These are phyloP conservation scores for Danio rerio DNA, from an alignment of 2,113 vertebrate genomes.

Conservation along the genomic window DNA sequence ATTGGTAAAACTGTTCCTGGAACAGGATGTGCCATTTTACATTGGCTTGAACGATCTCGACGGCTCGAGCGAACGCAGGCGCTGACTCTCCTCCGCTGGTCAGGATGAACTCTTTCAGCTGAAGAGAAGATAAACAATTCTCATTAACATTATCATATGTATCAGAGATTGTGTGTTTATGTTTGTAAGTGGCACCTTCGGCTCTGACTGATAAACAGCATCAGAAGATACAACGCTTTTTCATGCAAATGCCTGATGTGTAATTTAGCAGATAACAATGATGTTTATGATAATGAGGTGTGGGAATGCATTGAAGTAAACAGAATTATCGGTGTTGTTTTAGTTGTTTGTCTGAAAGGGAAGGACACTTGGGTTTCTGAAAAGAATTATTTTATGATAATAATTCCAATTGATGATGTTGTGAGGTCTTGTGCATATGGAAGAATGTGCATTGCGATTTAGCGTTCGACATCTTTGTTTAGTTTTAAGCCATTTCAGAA, in stretches of 20 bases:
- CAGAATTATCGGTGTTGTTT: neutral
- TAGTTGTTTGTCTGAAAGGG: neutral
- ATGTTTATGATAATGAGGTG: slow-evolving; percentile 20
- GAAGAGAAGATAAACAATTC: slow-evolving; percentile 23
- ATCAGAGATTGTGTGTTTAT: slow-evolving; percentile 10
- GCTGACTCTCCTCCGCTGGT: slow-evolving; percentile 80
- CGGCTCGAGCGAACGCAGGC: slow-evolving; percentile 85
- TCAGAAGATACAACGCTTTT: neutral
- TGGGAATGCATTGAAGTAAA: slow-evolving; percentile 32
- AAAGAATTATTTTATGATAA: neutral
- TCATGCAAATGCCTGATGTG: slow-evolving; percentile 16
- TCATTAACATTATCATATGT: neutral
- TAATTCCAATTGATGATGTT: neutral
- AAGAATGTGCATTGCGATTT: neutral
- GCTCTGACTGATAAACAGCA: neutral
- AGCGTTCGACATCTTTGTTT: neutral
- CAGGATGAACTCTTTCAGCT: slow-evolving; percentile 95
- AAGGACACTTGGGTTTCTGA: neutral
- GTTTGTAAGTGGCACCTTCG: neutral
- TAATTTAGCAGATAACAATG: slow-evolving; percentile 18
- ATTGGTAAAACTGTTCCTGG: slow-evolving; percentile 92
- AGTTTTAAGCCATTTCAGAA: neutral
- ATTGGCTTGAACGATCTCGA: slow-evolving; percentile 95
- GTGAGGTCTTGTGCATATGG: neutral
- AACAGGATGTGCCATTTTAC: slow-evolving; percentile 93